These are phyloP conservation scores for Acanthiza pusilla DNA, from an alignment of 2,797 vertebrate species.

Conservation along the genomic window DNA sequence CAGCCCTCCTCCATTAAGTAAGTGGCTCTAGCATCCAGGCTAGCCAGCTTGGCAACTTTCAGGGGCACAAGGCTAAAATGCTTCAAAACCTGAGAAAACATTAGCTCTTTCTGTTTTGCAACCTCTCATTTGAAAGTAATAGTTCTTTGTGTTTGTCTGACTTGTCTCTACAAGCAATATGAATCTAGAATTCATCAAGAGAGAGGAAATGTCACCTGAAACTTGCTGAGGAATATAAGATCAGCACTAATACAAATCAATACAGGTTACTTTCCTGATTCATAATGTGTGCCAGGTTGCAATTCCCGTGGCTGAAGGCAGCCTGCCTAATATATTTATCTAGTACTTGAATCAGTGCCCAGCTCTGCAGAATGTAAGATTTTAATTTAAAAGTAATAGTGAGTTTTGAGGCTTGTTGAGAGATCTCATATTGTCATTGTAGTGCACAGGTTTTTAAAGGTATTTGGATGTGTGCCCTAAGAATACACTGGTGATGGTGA, in stretches of 20 bases:
- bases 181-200: not conserved
- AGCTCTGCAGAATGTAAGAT: not conserved
- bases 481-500: not conserved
- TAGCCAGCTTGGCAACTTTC: not conserved
- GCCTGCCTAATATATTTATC: not conserved
- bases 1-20: not conserved
- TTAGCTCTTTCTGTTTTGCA: not conserved
- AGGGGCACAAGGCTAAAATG: not conserved
- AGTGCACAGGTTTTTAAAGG: not conserved
- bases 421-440: not conserved
- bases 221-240: not conserved
- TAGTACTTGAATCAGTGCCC: not conserved
- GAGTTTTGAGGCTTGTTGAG: not conserved
- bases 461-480: not conserved
- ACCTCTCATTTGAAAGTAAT: not conserved
- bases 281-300: not conserved
- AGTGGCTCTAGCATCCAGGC: not conserved
- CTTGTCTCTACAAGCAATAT: not conserved
- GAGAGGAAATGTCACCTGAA: conserved; percentile 9
- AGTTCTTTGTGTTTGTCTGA: not conserved
- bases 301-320: not conserved
- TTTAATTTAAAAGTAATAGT: not conserved
- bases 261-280: conserved; percentile 31
- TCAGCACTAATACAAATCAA: conserved; percentile 35
- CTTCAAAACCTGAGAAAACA: not conserved